These are phyloP conservation scores for Thumatha senex DNA, from an alignment of 2,888 invertebrate species.

Conservation along the genomic window DNA sequence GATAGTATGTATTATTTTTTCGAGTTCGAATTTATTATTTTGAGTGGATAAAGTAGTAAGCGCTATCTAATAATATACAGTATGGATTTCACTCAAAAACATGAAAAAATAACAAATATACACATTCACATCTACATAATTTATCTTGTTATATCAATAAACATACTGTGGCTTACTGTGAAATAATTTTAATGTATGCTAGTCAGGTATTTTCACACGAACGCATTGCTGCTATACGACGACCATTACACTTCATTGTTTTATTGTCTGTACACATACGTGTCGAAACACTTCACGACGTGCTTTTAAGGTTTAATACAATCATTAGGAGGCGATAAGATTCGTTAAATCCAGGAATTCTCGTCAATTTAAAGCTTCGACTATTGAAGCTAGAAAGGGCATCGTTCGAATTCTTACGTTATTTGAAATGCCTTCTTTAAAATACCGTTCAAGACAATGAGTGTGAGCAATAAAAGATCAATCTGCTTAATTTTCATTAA, in stretches of 20 bases:
- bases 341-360: conserved; percentile 6
- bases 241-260: conserved; percentile 29
- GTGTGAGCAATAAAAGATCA: neutral
- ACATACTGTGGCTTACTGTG: too few species aligned
- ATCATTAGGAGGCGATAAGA: conserved; percentile 12
- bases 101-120: too few species aligned
- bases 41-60: too few species aligned
- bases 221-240: conserved; percentile 24
- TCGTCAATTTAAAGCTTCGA: conserved; percentile 15
- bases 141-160: too few species aligned
- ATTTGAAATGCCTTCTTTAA: neutral
- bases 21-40: too few species aligned
- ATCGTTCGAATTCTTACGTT: conserved; percentile 4
- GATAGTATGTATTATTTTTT: too few species aligned
- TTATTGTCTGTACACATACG: conserved; percentile 29
- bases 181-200: too few species aligned
- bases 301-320: conserved; percentile 23
- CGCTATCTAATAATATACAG: too few species aligned
- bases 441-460: conserved; percentile 1
- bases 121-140: too few species aligned
- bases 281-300: conserved; percentile 25
- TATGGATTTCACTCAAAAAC: too few species aligned
- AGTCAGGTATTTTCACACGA: conserved; percentile 8
- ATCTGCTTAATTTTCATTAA: neutral
- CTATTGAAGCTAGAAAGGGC: neutral